Conservation (phyloP, 2,797 vertebrate genomes). For the Cryptoblepharus egeriae region DNA sequence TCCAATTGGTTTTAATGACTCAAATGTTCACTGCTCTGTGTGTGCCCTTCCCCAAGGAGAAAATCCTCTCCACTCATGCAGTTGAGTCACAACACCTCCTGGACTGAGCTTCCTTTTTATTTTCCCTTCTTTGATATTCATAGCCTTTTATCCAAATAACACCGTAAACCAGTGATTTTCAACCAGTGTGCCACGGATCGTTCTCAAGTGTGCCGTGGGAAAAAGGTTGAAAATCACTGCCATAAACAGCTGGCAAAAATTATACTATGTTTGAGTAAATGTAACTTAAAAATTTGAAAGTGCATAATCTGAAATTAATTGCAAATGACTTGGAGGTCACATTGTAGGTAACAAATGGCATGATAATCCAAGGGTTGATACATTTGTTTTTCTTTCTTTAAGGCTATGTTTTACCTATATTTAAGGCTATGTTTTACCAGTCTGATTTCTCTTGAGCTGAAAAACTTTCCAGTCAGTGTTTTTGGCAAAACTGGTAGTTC, state of each 20-base stretch:
- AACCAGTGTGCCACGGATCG: too few species aligned
- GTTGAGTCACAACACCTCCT: conserved; percentile 8
- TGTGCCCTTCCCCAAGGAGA: not conserved
- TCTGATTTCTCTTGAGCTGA: not conserved
- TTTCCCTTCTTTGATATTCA: not conserved
- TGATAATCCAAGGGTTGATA: not conserved
- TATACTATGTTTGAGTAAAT: too few species aligned
- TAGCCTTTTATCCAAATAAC: not conserved
- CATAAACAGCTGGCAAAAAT: too few species aligned
- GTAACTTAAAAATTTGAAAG: not conserved
- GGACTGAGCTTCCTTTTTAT: not conserved
- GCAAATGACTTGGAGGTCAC: not conserved
- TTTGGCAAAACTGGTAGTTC: conserved; percentile 27
- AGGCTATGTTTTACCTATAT: too few species aligned
- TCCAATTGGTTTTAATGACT: not conserved
- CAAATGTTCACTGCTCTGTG: conserved; percentile 5
- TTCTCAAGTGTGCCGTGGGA: too few species aligned
- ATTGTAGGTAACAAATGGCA: conserved; percentile 12
- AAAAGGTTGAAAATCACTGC: too few species aligned
- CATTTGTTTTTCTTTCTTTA: conserved; percentile 1
- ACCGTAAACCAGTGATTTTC: too few species aligned
- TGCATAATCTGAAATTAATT: not conserved
- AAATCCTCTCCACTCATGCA: not conserved
- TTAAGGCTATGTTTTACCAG: conserved; percentile 2
- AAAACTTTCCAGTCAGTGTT: not conserved